A percentile compares a stretch with the other conserved stretches of the same genome.
Conservation (phyloP, 2,797 vertebrate genomes). For the Rhinophrynus dorsalis region DNA sequence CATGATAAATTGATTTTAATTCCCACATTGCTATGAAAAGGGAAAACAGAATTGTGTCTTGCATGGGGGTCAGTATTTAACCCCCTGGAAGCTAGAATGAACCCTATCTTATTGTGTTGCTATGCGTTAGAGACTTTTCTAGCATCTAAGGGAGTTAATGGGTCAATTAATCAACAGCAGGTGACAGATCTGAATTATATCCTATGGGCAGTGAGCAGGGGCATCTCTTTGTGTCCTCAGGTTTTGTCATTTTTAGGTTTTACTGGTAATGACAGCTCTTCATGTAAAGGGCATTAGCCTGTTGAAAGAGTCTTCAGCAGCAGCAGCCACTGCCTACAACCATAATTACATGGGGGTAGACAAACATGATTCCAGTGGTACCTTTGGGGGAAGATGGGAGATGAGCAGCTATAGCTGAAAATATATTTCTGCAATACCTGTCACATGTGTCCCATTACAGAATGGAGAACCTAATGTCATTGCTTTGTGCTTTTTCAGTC, state of each 20-base stretch:
- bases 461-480: too few species aligned
- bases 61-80: too few species aligned
- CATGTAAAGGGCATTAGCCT: neutral
- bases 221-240: neutral
- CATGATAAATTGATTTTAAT: too few species aligned
- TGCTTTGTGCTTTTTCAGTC: too few species aligned
- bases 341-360: conserved; percentile 4
- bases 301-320: neutral
- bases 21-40: too few species aligned
- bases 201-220: neutral
- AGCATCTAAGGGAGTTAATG: too few species aligned
- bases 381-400: neutral
- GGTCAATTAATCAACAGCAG: too few species aligned
- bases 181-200: neutral
- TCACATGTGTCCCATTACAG: too few species aligned
- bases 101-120: too few species aligned
- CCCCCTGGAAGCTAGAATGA: too few species aligned
- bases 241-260: neutral
- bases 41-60: too few species aligned
- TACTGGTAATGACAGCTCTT: neutral
- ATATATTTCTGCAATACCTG: neutral
- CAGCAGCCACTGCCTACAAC: neutral
- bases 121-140: too few species aligned
- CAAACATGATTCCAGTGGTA: neutral
- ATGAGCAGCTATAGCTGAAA: neutral